These are phyloP conservation scores for Odontomachus brunneus DNA, from an alignment of 1,140 invertebrate species.

Conservation along the genomic window DNA sequence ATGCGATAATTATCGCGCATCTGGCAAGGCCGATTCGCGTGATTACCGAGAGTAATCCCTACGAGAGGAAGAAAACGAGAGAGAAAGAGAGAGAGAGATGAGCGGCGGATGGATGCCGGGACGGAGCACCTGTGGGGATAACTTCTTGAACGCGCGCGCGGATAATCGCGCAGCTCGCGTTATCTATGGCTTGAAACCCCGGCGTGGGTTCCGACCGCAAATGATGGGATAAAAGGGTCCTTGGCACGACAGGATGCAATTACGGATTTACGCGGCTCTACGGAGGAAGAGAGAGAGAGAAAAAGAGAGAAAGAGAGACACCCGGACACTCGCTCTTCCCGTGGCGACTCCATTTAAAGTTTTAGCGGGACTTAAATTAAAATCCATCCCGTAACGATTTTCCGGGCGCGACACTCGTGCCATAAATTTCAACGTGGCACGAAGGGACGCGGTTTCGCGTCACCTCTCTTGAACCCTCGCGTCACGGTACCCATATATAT, in stretches of 20 bases:
- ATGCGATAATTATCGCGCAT: conserved; percentile 69
- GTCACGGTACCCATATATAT: neutral
- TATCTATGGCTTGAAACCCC: conserved; percentile 46
- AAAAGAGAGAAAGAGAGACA: conserved; percentile 7
- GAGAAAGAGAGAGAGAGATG: neutral
- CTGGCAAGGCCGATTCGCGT: conserved; percentile 58
- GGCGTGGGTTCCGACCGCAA: conserved; percentile 58
- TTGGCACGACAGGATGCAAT: conserved; percentile 56
- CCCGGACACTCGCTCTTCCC: neutral
- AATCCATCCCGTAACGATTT: conserved; percentile 41
- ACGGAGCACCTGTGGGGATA: conserved; percentile 55
- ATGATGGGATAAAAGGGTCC: conserved; percentile 60
- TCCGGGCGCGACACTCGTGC: conserved; percentile 16
- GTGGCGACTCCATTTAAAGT: conserved; percentile 55
- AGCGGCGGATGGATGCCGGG: conserved; percentile 40
- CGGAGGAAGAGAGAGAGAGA: conserved; percentile 3
- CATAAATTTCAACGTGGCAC: conserved; percentile 30
- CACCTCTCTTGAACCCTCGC: neutral
- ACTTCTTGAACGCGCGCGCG: conserved; percentile 46
- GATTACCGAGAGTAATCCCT: conserved; percentile 57
- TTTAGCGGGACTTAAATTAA: conserved; percentile 58
- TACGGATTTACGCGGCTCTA: conserved; percentile 48
- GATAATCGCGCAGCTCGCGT: conserved; percentile 34
- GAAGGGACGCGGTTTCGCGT: neutral
- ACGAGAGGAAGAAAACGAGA: neutral